Evolutionary conservation across 2,888 invertebrate species (phyloP).

Genomic region (Sminthurides aquaticus): DNA sequence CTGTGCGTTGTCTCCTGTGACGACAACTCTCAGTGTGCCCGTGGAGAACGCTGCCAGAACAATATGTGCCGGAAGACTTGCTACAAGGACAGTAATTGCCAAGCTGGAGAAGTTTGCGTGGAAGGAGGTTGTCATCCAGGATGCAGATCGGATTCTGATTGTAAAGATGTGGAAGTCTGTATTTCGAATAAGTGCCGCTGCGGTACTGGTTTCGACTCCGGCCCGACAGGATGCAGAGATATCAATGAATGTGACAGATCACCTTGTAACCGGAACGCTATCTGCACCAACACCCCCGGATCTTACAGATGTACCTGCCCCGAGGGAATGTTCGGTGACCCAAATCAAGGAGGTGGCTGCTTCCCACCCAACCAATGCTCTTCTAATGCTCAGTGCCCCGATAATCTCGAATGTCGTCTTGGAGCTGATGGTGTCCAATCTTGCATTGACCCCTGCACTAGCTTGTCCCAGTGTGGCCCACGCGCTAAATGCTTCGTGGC

Average conservation of each 20-base stretch:
- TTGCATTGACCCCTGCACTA: constrained; percentile 72
- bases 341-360: constrained; percentile 64
- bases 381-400: constrained; percentile 65
- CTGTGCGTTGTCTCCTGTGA: constrained; percentile 74
- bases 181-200: constrained; percentile 74
- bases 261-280: constrained; percentile 72
- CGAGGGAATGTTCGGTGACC: constrained; percentile 58
- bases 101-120: constrained; percentile 79
- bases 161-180: constrained; percentile 68
- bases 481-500: constrained; percentile 68
- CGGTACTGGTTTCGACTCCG: constrained; percentile 64
- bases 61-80: constrained; percentile 72
- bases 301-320: constrained; percentile 74
- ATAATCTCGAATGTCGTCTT: constrained; percentile 60
- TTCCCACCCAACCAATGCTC: constrained; percentile 67
- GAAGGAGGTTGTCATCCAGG: constrained; percentile 74
- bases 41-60: constrained; percentile 75
- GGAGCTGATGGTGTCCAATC: constrained; percentile 50
- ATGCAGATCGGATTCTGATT: constrained; percentile 70
- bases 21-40: constrained; percentile 62
- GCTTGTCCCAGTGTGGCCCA: constrained; percentile 61
- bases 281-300: constrained; percentile 70
- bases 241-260: constrained; percentile 69
- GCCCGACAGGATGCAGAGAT: constrained; percentile 68
- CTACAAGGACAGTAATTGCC: constrained; percentile 80